Evolutionary conservation across 2,797 vertebrate genomes (phyloP).

Genomic region (Acanthis flammea): DNA sequence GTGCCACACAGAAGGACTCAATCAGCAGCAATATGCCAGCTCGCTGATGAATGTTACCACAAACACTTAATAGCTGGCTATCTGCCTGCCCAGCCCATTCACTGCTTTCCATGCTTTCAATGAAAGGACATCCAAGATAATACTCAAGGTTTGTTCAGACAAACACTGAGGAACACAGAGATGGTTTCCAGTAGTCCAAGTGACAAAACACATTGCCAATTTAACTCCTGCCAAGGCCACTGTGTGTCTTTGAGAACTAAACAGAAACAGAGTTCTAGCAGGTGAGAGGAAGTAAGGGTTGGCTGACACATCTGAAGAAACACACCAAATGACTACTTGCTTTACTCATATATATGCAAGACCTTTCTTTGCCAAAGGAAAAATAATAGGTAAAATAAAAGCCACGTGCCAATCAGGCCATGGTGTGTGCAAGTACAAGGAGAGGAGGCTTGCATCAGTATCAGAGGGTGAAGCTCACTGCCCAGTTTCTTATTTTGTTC

Average conservation of each 20-base stretch:
- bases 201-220: not conserved
- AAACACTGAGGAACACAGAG: not conserved
- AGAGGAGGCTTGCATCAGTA: rapidly evolving
- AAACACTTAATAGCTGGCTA: not conserved
- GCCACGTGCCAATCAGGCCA: not conserved
- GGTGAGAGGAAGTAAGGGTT: not conserved
- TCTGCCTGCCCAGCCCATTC: not conserved
- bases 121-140: not conserved
- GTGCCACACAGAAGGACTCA: not conserved
- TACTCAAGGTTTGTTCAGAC: not conserved
- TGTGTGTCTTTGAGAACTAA: rapidly evolving
- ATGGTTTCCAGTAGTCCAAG: not conserved
- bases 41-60: not conserved
- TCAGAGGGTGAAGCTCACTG: not conserved
- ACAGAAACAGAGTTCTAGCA: not conserved
- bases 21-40: not conserved
- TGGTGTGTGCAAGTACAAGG: not conserved
- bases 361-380: not conserved
- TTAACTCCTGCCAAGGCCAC: not conserved
- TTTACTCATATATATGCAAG: not conserved
- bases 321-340: not conserved
- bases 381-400: not conserved
- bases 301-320: not conserved
- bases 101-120: not conserved
- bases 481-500: not conserved